A percentile compares a stretch with the other conserved stretches of the same genome.
Conservation (phyloP, 2,797 vertebrate species). For the Anguilla marmorata region DNA sequence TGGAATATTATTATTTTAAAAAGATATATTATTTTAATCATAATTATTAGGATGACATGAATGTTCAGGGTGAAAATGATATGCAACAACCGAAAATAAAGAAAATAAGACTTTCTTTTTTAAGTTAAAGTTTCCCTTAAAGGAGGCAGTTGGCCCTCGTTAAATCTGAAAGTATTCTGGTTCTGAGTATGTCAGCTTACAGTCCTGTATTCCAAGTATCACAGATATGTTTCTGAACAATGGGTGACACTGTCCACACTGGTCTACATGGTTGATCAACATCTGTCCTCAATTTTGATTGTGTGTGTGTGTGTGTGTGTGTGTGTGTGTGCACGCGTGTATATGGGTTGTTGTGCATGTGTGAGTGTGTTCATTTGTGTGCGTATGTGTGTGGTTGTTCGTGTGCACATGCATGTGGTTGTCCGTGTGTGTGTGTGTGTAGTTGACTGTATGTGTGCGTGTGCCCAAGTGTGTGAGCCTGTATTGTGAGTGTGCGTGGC, state of each 20-base stretch:
- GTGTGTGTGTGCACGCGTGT: background rate
- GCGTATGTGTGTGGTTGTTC: too few species aligned
- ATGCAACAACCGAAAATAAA: background rate
- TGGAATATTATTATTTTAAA: background rate
- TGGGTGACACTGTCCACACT: background rate
- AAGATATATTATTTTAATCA: background rate
- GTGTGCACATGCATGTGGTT: too few species aligned
- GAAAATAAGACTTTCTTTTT: background rate
- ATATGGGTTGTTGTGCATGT: too few species aligned
- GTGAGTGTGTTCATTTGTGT: background rate
- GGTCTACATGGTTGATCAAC: background rate
- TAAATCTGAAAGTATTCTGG: background rate
- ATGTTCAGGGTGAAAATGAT: background rate
- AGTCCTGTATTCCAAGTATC: background rate
- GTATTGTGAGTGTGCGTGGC: too few species aligned
- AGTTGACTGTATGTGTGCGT: too few species aligned
- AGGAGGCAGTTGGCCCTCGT: background rate
- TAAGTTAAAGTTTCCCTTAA: background rate
- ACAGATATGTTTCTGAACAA: background rate
- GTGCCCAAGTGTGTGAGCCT: too few species aligned
- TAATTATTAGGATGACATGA: background rate
- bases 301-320: background rate
- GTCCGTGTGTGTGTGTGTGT: too few species aligned
- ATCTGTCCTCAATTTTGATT: background rate
- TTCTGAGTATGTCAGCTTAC: background rate